These are phyloP conservation scores for Sesia bembeciformis DNA, from an alignment of 2,888 invertebrate species.

Conservation along the genomic window DNA sequence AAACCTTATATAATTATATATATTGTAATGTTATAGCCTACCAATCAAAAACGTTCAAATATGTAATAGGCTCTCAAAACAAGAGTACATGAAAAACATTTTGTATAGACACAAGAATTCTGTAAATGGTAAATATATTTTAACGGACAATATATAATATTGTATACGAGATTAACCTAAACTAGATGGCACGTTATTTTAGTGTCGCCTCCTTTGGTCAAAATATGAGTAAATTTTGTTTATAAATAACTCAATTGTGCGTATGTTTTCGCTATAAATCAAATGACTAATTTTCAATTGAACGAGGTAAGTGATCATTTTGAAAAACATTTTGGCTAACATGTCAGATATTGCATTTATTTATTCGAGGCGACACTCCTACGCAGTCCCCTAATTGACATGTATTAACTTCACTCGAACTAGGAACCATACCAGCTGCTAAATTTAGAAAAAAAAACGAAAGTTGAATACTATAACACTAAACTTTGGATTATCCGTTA, in stretches of 20 bases:
- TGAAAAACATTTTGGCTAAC: not conserved
- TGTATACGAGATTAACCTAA: constrained; percentile 76
- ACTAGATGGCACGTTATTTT: constrained; percentile 74
- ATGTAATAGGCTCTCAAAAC: constrained; percentile 74
- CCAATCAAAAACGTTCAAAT: constrained; percentile 54
- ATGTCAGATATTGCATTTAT: not conserved
- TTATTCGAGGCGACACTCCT: constrained; percentile 60
- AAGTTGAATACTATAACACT: constrained; percentile 39
- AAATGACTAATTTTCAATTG: constrained; percentile 17
- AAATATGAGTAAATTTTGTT: constrained; percentile 37
- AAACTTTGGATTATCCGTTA: constrained; percentile 72
- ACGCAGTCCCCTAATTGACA: constrained; percentile 75
- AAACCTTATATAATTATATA: constrained; percentile 13
- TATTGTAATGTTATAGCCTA: constrained; percentile 17
- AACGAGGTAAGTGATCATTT: not conserved
- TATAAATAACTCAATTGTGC: constrained; percentile 66
- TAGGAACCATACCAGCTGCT: constrained; percentile 75
- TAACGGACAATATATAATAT: constrained; percentile 76
- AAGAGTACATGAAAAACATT: constrained; percentile 75
- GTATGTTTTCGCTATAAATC: constrained; percentile 40
- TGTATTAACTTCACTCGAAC: constrained; percentile 70
- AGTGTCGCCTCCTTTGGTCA: constrained; percentile 72
- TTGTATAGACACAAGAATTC: constrained; percentile 75
- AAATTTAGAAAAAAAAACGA: constrained; percentile 54
- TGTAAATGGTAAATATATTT: constrained; percentile 76